phyloP scores from a whole-genome alignment of 92 coral and sea anemone species.

The Epizoanthus ramosus region DNA sequence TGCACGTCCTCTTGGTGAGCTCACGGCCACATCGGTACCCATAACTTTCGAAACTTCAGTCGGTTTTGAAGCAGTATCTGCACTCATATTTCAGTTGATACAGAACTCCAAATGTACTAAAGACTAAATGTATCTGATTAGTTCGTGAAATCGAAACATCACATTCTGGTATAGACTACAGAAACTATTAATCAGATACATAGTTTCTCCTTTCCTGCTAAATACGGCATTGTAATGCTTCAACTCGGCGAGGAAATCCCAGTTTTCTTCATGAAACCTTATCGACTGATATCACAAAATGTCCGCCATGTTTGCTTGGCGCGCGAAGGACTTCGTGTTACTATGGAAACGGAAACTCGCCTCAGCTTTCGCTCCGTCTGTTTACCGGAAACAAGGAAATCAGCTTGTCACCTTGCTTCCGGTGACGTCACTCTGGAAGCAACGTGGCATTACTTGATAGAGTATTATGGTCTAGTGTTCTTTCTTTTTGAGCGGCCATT shows the following conservation, averaged over 20 bases:
- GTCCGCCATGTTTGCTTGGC: slow-evolving; percentile 79
- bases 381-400: slow-evolving; percentile 6
- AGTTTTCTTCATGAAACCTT: not conserved
- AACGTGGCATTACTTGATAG: slow-evolving; percentile 83
- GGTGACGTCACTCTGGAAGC: slow-evolving; percentile 79
- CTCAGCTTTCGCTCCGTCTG: slow-evolving; percentile 18
- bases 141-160: not conserved
- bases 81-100: slow-evolving; percentile 64
- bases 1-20: slow-evolving; percentile 65
- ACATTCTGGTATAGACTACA: too few relatives aligned
- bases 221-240: slow-evolving; percentile 2
- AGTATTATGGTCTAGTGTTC: slow-evolving; percentile 78
- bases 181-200: not conserved
- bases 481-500: slow-evolving; percentile 73
- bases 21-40: slow-evolving; percentile 40
- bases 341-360: slow-evolving; percentile 32
- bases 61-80: slow-evolving; percentile 65
- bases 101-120: too few relatives aligned
- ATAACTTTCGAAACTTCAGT: slow-evolving; percentile 54
- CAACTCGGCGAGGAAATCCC: not conserved
- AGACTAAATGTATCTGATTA: not conserved
- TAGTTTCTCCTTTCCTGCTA: not conserved
- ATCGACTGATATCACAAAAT: not conserved
- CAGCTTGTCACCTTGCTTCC: not conserved
- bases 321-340: not conserved